Conservation (phyloP, 2,888 invertebrate genomes). For the Euzophera pinguis region DNA sequence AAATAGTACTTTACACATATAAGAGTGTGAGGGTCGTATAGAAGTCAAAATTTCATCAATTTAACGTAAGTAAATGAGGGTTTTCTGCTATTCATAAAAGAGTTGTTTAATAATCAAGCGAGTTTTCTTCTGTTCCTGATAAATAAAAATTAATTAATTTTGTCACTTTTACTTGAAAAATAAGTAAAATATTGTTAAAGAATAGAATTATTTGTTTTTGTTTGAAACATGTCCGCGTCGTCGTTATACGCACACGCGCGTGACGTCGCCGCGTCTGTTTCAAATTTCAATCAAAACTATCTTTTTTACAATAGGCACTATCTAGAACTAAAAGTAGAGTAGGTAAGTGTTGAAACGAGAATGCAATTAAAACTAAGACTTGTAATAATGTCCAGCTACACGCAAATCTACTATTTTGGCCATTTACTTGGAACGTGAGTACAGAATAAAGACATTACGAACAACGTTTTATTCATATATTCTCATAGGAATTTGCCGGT, state of each 20-base stretch:
- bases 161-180: too few species aligned
- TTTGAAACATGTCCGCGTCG: conserved; percentile 4
- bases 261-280: conserved; percentile 18
- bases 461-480: background rate
- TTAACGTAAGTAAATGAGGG: too few species aligned
- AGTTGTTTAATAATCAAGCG: too few species aligned
- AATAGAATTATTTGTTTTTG: conserved; percentile 7
- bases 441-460: conserved; percentile 12
- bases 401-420: conserved; percentile 25
- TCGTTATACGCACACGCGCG: conserved; percentile 20
- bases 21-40: too few species aligned
- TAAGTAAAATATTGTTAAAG: background rate
- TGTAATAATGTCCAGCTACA: conserved; percentile 25
- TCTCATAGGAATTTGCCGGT: background rate
- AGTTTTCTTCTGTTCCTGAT: too few species aligned
- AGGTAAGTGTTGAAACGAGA: conserved; percentile 33
- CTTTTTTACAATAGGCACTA: conserved; percentile 16
- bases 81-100: too few species aligned
- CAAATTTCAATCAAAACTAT: conserved; percentile 16
- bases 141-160: too few species aligned
- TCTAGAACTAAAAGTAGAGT: conserved; percentile 30
- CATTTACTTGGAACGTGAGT: conserved; percentile 16
- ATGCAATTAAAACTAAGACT: conserved; percentile 31
- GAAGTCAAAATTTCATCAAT: too few species aligned
- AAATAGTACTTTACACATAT: too few species aligned